Base-by-base conservation (phyloP, 2,797 vertebrate species). In the Tragopan temminckii region DNA sequence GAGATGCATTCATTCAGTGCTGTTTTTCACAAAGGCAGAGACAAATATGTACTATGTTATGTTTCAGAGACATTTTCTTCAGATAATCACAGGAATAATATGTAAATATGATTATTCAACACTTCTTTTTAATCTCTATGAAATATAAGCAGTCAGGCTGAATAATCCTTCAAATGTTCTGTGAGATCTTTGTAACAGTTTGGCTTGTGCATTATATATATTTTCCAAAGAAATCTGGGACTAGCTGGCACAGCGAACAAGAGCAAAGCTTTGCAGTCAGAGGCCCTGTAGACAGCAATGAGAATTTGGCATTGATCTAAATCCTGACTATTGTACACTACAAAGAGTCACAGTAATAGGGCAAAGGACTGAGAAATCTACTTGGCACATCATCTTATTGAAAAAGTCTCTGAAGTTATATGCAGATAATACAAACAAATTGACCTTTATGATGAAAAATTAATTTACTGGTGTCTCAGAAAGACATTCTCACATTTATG, bases 61-160 rank as follows among this genome's bases (percentile, higher is more conserved):
- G 0, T 88, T 84, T 69, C 38, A 40, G 42, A 87, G 48, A 88
- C 38, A 57, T 93, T 85, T 94, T 92, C 52, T 62, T 84, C 71
- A 67, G 62, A 38, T 87, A 85, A 94, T 63, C 43, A 19, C 45
- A 86, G 90, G 92, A 93, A 90, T 69, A 70, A 53, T 64, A 72
- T 55, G 43, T 77, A 84, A 94, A 93, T 92, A 78, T 84, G 90
- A 78, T 57, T 27, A 71, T 89, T 95, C 58, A 79, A 45, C 46
- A 77, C 29, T 68, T 82, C 36, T 1, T 87, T 90, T 68, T 75
- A 87, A 80, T 78, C 66, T 89, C 57, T 80, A 3, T 58, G 53
- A 38, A 72, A 55, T 71, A 64, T 43, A 57, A 71, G 7, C 27
- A n/a, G 6, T 71, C 53, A 6, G 1, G 1, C 1, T 85, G 40